Evolutionary conservation across 2,888 invertebrate genomes (phyloP).

Genomic region (Crioceris asparagi): DNA sequence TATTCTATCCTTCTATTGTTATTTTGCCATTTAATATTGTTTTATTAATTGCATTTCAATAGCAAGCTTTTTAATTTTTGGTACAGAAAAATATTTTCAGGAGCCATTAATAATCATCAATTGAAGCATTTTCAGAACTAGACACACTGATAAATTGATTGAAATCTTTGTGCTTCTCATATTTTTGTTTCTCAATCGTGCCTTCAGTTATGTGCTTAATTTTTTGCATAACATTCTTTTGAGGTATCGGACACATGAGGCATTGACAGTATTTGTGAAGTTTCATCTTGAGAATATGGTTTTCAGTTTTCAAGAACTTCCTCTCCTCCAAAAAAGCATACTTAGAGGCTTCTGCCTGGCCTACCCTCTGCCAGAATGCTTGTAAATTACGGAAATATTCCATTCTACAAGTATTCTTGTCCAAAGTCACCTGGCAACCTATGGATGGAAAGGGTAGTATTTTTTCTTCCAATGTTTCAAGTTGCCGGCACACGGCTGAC

Average conservation of each 20-base stretch:
- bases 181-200: conserved; percentile 16
- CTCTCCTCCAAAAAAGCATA: conserved; percentile 31
- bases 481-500: conserved; percentile 52
- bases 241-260: conserved; percentile 11
- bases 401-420: conserved; percentile 6
- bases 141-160: background rate
- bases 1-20: no score
- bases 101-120: no score
- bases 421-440: conserved; percentile 9
- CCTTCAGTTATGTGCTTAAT: conserved; percentile 18
- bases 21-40: no score
- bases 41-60: no score
- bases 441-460: conserved; percentile 33
- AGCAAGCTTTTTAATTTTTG: no score
- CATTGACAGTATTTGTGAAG: conserved; percentile 28
- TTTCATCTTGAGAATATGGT: conserved; percentile 23
- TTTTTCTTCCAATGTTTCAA: conserved; percentile 53
- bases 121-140: no score
- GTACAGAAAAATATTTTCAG: no score
- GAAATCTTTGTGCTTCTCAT: conserved; percentile 12
- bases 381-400: conserved; percentile 20
- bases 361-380: conserved; percentile 32
- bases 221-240: conserved; percentile 1
- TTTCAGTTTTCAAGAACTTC: conserved; percentile 28
- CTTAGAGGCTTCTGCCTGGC: conserved; percentile 26